These are phyloP conservation scores for Hydrolagus colliei DNA, from an alignment of 2,797 vertebrate genomes.

Conservation along the genomic window DNA sequence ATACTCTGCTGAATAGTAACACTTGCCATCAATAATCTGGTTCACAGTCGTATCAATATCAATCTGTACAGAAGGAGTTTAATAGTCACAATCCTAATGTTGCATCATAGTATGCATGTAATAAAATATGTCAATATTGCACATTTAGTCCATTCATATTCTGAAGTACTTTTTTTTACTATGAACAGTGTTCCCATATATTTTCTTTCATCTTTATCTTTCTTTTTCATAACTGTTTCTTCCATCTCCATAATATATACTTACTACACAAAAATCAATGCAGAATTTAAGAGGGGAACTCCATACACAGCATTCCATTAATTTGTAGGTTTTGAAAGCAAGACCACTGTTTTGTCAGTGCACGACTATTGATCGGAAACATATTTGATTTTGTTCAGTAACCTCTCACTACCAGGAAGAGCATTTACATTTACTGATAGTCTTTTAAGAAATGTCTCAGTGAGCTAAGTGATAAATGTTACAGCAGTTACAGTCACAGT, in stretches of 20 bases:
- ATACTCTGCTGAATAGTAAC: not conserved
- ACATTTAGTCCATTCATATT: not conserved
- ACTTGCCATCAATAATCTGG: not conserved
- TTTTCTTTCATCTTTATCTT: not conserved
- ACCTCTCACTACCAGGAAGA: not conserved
- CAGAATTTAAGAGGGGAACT: not conserved
- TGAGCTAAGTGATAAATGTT: not conserved
- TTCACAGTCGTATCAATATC: not conserved
- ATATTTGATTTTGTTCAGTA: not conserved
- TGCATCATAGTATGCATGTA: too few species aligned
- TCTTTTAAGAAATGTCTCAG: not conserved
- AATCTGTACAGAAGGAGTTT: not conserved
- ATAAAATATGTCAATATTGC: conserved; percentile 1
- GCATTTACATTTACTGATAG: not conserved
- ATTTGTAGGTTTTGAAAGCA: not conserved
- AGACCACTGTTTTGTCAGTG: not conserved
- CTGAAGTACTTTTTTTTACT: not conserved
- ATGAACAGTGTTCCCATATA: not conserved
- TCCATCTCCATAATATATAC: not conserved
- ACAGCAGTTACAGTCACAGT: not conserved
- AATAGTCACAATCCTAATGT: not conserved
- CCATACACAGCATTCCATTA: not conserved
- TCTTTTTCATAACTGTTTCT: not conserved
- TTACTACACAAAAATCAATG: conserved; percentile 10
- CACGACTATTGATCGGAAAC: not conserved